Evolutionary conservation across 2,888 invertebrate species (phyloP).

Genomic region (Abrostola triplasia): DNA sequence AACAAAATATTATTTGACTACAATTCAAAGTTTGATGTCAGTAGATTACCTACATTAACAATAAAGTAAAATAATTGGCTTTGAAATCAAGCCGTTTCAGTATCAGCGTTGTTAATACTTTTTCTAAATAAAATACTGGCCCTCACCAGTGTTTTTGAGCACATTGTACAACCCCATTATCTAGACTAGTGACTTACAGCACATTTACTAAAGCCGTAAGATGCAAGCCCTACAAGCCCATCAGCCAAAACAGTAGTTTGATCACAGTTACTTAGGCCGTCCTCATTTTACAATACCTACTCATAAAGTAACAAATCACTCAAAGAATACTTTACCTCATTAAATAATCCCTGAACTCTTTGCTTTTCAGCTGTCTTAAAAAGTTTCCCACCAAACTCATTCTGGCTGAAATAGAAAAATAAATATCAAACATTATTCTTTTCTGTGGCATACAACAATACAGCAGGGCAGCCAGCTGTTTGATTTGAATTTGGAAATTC

Average conservation of each 20-base stretch:
- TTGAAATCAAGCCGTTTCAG: no score
- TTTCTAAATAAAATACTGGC: no score
- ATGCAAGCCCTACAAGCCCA: no score
- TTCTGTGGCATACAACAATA: background rate
- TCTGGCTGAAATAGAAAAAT: constrained; percentile 65
- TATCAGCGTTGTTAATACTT: no score
- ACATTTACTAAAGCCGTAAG: background rate
- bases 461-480: no score
- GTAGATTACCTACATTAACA: background rate
- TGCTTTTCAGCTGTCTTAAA: constrained; percentile 91
- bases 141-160: no score
- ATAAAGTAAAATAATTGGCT: background rate
- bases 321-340: constrained; percentile 90
- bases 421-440: background rate
- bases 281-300: no score
- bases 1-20: constrained; percentile 3
- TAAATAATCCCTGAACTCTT: constrained; percentile 95
- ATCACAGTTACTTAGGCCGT: no score
- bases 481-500: no score
- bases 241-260: no score
- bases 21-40: background rate
- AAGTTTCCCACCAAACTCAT: constrained; percentile 82
- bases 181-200: background rate
- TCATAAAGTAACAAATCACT: no score
- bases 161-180: background rate